Evolutionary conservation across 2,113 vertebrate species (phyloP).

Genomic region (Shinisaurus crocodilurus): DNA sequence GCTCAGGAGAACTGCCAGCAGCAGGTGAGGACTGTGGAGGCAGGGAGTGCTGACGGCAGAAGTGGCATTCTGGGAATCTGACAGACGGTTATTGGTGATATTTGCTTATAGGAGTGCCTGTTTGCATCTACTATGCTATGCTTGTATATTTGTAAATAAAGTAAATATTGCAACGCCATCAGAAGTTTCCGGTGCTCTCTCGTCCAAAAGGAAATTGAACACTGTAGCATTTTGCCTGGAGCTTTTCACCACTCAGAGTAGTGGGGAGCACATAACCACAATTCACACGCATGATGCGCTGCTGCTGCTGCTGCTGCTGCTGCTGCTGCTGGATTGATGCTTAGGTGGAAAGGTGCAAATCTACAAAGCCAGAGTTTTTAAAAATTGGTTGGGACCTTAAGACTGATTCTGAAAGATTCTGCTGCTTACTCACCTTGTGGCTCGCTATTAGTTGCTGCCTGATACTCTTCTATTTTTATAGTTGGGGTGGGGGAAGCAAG

Average conservation of each 20-base stretch:
- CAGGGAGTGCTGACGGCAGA: not conserved
- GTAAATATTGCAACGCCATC: not conserved
- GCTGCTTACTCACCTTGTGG: no score
- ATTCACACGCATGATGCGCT: not conserved
- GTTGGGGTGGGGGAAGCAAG: not conserved
- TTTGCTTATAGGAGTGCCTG: slow-evolving; percentile 4
- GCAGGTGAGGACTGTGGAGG: not conserved
- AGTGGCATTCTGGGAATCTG: not conserved
- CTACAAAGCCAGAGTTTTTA: not conserved
- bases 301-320: no score
- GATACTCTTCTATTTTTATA: no score
- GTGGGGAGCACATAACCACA: not conserved
- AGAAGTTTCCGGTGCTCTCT: not conserved
- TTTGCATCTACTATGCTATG: not conserved
- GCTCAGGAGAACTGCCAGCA: not conserved
- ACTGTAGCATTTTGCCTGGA: not conserved
- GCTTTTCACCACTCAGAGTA: not conserved
- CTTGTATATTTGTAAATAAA: not conserved
- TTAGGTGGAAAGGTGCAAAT: no score
- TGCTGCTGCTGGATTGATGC: no score
- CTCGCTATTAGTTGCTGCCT: no score
- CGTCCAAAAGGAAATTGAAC: not conserved
- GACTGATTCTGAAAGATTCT: not conserved
- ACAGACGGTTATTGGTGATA: not conserved
- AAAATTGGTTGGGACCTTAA: no score